Base-by-base conservation (phyloP, 2,888 invertebrate genomes). In the Lasius fuliginosus region DNA sequence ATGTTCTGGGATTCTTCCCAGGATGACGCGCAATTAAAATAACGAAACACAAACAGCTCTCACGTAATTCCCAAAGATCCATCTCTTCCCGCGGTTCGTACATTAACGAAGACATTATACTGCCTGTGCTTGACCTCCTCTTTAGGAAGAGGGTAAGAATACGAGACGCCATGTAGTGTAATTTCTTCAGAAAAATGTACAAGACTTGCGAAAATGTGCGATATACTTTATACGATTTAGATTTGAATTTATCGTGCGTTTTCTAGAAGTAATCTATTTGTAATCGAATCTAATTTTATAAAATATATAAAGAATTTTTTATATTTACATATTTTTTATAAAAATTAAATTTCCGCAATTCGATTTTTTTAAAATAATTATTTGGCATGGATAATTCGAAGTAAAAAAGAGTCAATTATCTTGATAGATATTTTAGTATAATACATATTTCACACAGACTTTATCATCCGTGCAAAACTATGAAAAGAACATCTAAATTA, bases 1-100 rank as follows among this genome's bases (percentile, higher is more conserved):
- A 87, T 49, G 81, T 84, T 76, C 88, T 91, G 92, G 87, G 92
- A 92, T 87, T 65, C 85, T 92, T 91, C 91, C 90, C 92, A 92
- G 87, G 86, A 84, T 74, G 87, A 88, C 81, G 74, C 62, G 87
- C 76, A 85, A 90, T 90, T 90, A 90, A 87, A 86, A 84, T 74
- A 82, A 71, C 76, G 84, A 83, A 85, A 85, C 90, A 84, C 85
- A 83, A 83, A 86, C 81, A 62, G 68, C 65, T 42, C 82, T 88
- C 86, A 81, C 75, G 84, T 83, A 87, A 90, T 75, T 18, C 67
- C 65, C 64, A 82, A 81, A 83, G 86, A 88, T 87, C 68, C 89
- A 83, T 83, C 87, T 87, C 79, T 69, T 71, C 69, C 9, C 84
- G 82, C 74, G 83, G 85, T 64, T 27, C 82, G 64, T 83, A 67